Evolutionary conservation across 2,888 invertebrate genomes (phyloP).

Genomic region (Drosophila neoperkinsi): DNA sequence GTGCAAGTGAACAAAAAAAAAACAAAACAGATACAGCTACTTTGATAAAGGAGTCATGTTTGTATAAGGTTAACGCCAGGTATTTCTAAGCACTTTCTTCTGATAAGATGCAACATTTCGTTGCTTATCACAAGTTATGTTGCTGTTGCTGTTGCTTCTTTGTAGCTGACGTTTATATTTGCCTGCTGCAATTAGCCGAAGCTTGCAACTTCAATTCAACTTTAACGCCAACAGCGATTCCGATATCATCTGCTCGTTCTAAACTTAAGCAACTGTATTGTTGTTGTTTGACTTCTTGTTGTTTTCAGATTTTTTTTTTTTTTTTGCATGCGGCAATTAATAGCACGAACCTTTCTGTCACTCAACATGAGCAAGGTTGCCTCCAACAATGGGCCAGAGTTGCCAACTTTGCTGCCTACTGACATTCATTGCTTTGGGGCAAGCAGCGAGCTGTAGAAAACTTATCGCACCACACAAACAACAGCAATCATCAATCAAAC

Average conservation of each 20-base stretch:
- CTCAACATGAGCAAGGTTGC: slow-evolving; percentile 64
- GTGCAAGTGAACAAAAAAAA: slow-evolving; percentile 55
- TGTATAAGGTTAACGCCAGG: slow-evolving; percentile 13
- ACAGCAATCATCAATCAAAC: slow-evolving; percentile 29
- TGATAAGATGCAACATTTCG: slow-evolving; percentile 54
- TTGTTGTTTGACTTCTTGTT: slow-evolving; percentile 8
- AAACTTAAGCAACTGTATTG: slow-evolving; percentile 5
- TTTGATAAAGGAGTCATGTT: slow-evolving; percentile 45
- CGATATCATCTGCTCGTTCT: slow-evolving; percentile 14
- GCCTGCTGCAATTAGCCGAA: slow-evolving; percentile 53
- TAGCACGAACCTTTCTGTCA: slow-evolving; percentile 72
- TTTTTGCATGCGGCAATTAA: slow-evolving; percentile 73
- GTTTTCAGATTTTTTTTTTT: background rate
- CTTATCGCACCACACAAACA: slow-evolving; percentile 22
- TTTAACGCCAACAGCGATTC: slow-evolving; percentile 14
- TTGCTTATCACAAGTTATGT: slow-evolving; percentile 46
- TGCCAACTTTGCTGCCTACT: slow-evolving; percentile 42
- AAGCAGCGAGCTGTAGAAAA: slow-evolving; percentile 25
- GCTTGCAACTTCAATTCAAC: slow-evolving; percentile 21
- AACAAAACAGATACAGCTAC: slow-evolving; percentile 11
- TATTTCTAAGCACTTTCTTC: slow-evolving; percentile 50
- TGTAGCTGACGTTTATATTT: slow-evolving; percentile 16
- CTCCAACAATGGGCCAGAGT: slow-evolving; percentile 65
- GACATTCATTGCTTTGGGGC: slow-evolving; percentile 42
- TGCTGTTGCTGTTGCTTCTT: slow-evolving; percentile 16